These are phyloP conservation scores for Thaumatotibia leucotreta DNA, from an alignment of 1,140 invertebrate species.

Conservation along the genomic window DNA sequence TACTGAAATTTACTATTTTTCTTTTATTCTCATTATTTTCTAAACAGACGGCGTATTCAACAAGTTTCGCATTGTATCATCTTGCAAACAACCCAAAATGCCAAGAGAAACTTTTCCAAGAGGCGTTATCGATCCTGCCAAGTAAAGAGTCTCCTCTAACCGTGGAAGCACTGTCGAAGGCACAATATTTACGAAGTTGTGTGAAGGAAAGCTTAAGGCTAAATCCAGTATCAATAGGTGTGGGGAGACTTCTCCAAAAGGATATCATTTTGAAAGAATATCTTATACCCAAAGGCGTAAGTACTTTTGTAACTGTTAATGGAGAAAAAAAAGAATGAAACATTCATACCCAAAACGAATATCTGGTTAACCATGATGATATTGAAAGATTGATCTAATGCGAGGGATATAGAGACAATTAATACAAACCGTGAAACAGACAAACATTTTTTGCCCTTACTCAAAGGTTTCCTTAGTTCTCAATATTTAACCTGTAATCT, in stretches of 20 bases:
- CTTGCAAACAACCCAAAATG: slow-evolving; percentile 83
- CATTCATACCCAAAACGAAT: too few species aligned
- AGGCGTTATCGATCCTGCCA: slow-evolving; percentile 79
- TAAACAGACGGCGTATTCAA: slow-evolving; percentile 88
- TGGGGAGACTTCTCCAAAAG: slow-evolving; percentile 86
- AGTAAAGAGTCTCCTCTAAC: slow-evolving; percentile 76
- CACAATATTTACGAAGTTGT: slow-evolving; percentile 86
- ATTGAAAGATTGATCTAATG: too few species aligned
- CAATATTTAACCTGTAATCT: too few species aligned
- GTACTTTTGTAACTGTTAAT: slow-evolving; percentile 42
- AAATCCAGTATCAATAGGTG: slow-evolving; percentile 89
- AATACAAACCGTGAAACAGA: too few species aligned
- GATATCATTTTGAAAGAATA: slow-evolving; percentile 90
- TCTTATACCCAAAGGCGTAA: slow-evolving; percentile 89
- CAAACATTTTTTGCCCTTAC: too few species aligned
- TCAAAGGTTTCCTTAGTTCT: too few species aligned
- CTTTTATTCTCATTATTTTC: too few species aligned
- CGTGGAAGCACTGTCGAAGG: slow-evolving; percentile 78
- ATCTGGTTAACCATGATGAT: too few species aligned
- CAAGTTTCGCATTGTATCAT: slow-evolving; percentile 89
- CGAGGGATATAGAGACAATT: too few species aligned
- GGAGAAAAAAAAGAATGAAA: too few species aligned
- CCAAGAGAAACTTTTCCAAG: slow-evolving; percentile 85
- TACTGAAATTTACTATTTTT: too few species aligned
- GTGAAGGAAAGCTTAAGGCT: slow-evolving; percentile 91